Base-by-base conservation (phyloP, 2,113 vertebrate species). In the Apus apus region DNA sequence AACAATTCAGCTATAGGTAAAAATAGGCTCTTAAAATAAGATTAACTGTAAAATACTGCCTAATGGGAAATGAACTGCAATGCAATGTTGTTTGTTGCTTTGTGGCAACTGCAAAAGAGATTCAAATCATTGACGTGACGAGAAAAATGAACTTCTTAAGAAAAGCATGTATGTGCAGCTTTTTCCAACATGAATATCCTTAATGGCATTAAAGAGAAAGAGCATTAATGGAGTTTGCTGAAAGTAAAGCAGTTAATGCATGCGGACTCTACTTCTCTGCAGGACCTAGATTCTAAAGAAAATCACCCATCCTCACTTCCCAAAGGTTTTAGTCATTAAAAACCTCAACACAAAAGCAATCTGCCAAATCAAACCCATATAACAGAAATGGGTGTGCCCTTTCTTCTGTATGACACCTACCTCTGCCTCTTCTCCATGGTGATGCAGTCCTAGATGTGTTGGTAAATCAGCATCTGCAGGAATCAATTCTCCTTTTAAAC, bases 371-470 rank as follows among this genome's bases (percentile, higher is more conserved):
- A 82, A 78, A 91, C 26, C 60, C 16, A 34, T 46, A 38, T 73
- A 94, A 45, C 2, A 4, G 19, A 78, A 86, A 50, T 4, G 13
- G 10, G 9, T 29, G 23, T 77, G 58, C 29, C 29, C 73, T 79
- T 73, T 58, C 50, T 65, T 60, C 65, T 50, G 12, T 4, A 70
- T 29, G 36, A 65, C 64, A 79, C 97, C 97, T 95, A 99, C 99
- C 98, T 99, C 99, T 43, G 99, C 99, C 95, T 99, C 99, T 45
- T 99, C 99, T 97, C 99, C 99, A 58, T 99, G 99, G 94, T 99
- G 99, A 92, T 99, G 99, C 85, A 99, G 97, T 50, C 99, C 99
- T 85, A 99, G 97, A 95, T 99, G 98, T 56, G 98, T 99, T 27
- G 99, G 99, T 45, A 99, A 97, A 93, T 99, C 99, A 87, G 98